Evolutionary conservation across 92 coral and sea anemone species (phyloP).

Genomic region (Umimayanthus kanabou): DNA sequence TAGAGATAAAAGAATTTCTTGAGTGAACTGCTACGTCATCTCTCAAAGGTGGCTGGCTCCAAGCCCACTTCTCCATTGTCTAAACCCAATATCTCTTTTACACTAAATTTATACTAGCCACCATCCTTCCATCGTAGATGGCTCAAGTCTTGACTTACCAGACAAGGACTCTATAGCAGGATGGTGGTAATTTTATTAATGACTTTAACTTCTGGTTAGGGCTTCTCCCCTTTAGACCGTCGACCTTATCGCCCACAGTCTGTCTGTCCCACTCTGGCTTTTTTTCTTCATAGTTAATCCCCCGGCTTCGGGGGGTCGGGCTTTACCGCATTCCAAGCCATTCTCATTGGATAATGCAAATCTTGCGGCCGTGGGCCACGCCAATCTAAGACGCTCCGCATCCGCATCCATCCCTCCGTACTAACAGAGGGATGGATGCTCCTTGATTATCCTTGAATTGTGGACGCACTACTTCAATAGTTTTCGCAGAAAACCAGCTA

Average conservation of each 20-base stretch:
- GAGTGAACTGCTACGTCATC: conserved; percentile 88
- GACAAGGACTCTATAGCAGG: too few species aligned
- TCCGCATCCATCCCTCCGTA: too few species aligned
- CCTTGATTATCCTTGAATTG: background rate
- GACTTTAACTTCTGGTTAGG: conserved; percentile 90
- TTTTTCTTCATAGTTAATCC: conserved; percentile 75
- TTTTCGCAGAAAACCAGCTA: conserved; percentile 91
- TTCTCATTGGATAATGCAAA: conserved; percentile 24
- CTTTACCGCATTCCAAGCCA: conserved; percentile 68
- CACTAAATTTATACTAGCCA: conserved; percentile 63
- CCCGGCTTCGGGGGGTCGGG: conserved; percentile 65
- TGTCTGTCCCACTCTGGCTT: conserved; percentile 70
- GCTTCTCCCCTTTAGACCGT: conserved; percentile 84
- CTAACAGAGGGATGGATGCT: too few species aligned
- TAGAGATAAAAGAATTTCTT: conserved; percentile 62
- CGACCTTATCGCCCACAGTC: conserved; percentile 80
- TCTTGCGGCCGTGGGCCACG: background rate
- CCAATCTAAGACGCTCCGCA: too few species aligned
- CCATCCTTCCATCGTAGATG: background rate
- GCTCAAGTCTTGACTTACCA: too few species aligned
- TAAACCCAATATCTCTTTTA: conserved; percentile 73
- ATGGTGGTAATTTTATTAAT: conserved; percentile 32
- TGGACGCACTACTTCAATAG: conserved; percentile 78
- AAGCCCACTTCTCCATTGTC: conserved; percentile 90
- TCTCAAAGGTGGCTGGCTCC: conserved; percentile 92